Evolutionary conservation across 2,113 vertebrate genomes (phyloP).

Genomic region (Tricholaema leucomelas): DNA sequence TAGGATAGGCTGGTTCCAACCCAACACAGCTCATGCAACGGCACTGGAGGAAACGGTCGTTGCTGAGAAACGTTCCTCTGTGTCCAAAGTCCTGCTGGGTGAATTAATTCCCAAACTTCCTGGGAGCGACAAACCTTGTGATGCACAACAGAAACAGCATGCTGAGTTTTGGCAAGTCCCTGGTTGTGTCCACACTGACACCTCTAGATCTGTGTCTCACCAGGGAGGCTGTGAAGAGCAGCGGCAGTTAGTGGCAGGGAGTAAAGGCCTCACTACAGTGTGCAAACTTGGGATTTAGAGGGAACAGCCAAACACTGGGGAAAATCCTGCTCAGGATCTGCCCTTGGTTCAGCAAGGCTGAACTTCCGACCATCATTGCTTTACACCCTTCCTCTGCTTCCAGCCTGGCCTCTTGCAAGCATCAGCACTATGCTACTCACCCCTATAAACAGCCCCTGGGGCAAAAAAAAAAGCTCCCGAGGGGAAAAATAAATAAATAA

Average conservation of each 20-base stretch:
- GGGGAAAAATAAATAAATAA: no score
- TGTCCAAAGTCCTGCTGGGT: not conserved
- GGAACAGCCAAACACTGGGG: fast-evolving
- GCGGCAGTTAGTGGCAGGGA: not conserved
- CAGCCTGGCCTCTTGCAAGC: not conserved
- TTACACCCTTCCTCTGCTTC: not conserved
- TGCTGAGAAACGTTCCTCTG: not conserved
- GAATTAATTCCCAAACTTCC: not conserved
- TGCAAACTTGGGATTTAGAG: not conserved
- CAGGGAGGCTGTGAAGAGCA: fast-evolving
- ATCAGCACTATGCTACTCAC: fast-evolving
- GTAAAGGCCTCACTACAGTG: not conserved
- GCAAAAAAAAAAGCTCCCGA: not conserved
- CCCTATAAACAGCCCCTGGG: fast-evolving
- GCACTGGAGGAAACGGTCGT: fast-evolving
- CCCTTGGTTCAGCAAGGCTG: not conserved
- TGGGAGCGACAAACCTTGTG: fast-evolving
- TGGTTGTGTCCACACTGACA: fast-evolving
- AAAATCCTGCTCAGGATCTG: not conserved
- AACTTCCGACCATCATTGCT: not conserved
- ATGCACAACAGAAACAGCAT: fast-evolving
- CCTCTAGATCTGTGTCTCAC: fast-evolving
- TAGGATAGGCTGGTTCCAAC: not conserved
- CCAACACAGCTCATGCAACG: fast-evolving
- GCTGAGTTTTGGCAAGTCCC: not conserved